Evolutionary conservation across 2,113 vertebrate species (phyloP), one percentile per base, ranked within the genome.

Genomic region (Jacana jacana): DNA sequence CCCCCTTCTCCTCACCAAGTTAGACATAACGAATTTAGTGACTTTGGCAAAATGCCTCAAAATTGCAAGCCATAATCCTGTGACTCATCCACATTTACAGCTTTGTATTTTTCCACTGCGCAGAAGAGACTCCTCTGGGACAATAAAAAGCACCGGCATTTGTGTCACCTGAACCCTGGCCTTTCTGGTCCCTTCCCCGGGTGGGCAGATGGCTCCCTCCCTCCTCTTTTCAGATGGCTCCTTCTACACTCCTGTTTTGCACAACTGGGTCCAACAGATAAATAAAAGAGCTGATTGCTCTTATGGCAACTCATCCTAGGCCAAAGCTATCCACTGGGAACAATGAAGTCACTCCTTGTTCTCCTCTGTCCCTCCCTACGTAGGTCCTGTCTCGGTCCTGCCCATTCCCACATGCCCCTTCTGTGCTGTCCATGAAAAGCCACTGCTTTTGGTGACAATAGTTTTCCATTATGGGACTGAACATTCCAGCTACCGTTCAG

Each of bases 61-160:
- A 94, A 92, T 63, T 5, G 9, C 49, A 81, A 94, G 86, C 78
- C 83, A 28, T 93, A 88, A 96, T 91, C 92, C 93, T 92, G 49
- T 95, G 91, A 92, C 83, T 93, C 94, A 95, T 93, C 72, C 5
- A 0, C 42, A 49, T 75, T 55, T 80, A 69, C 90, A 89, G 92
- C 81, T 82, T 89, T 86, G 93, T 89, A 86, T 83, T 96, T 94
- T 96, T 95, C 92, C 86, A 91, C 84, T 85, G 71, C 40, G 81
- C 63, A 88, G 90, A 64, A 92, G 61, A 22, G 0, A 80, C 51
- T 81, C 89, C 58, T 24, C 87, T 27, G 10, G 69, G 80, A 92
- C 42, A 49, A n/a, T 37, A 64, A 54, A 81, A 88, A 91, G 35
- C 68, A 33, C 6, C 60, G 68, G 77, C 61, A 64, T 57, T 35